Base-by-base conservation (phyloP, 2,888 invertebrate species). In the Shargacucullia verbasci region DNA sequence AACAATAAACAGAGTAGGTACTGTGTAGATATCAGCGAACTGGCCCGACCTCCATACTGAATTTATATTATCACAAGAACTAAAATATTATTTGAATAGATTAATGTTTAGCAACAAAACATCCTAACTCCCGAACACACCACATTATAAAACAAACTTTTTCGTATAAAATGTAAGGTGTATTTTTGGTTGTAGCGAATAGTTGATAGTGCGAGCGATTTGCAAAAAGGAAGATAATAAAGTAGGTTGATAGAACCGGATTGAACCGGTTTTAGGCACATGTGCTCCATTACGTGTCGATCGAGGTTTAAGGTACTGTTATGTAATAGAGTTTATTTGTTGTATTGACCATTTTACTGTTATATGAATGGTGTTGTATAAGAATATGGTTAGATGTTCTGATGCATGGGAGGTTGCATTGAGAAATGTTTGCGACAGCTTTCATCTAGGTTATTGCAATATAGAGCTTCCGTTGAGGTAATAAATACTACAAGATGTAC, bases 181-280 rank as follows among this genome's bases (percentile, higher is more conserved):
- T 37, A 44, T 31, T 69, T 66, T 79, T 10, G 25, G 12, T 9
- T 63, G 57, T 1, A 9, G 9, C 5, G 4, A 27, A 50, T 44
- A 60, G 62, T 63, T 64, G 67, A 80, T 83, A 80, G 75, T 76
- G 74, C 60, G 74, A 79, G 75, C 84, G 83, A 86, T 89, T 88
- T 87, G 89, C 90, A 86, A 89, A 89, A 90, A 89, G 83, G 84
- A 86, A 82, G 89, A 90, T 91, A 90, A 81, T 82, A 82, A 90
- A 84, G 81, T 90, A 83, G 91, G 91, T 90, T 90, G 87, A 67
- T 77, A 45, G 53, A 82, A 80, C 87, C 77, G 70, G 89, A 74
- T 85, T 44, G 46, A 76, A 82, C 90, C 69, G 81, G 91, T 79
- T 86, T 45, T 41, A 55, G 61, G 61, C 72, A 74, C 60, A 63